A percentile compares a stretch with the other conserved stretches of the same genome.
Evolutionary conservation across 53 echinoderm and acorn worm species (phyloP).

Genomic region (Apostichopus leukothele): DNA sequence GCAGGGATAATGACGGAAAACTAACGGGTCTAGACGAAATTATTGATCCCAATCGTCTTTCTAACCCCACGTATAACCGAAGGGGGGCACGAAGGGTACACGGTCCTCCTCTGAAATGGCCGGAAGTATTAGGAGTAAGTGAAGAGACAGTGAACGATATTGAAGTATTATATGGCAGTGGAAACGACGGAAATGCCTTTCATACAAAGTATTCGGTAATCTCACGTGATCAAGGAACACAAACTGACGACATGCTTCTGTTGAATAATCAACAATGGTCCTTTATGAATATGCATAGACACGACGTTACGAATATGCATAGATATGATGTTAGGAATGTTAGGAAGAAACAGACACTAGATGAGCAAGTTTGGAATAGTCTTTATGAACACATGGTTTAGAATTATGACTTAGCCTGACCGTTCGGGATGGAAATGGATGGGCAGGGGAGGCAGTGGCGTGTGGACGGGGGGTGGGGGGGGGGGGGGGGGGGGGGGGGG

Average conservation of each 20-base stretch:
- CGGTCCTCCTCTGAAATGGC: background rate
- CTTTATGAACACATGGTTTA: slow-evolving; percentile 39
- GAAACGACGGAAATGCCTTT: background rate
- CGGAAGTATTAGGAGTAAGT: background rate
- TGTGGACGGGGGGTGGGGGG: too few species aligned
- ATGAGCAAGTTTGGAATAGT: slow-evolving; percentile 19
- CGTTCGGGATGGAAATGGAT: too few species aligned
- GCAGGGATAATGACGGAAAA: background rate
- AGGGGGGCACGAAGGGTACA: slow-evolving; percentile 18
- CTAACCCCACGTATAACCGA: background rate
- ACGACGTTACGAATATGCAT: background rate
- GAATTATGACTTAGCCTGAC: background rate
- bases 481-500: too few species aligned
- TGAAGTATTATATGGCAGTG: background rate
- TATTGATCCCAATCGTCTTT: background rate
- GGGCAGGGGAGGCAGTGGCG: too few species aligned
- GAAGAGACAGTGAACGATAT: background rate
- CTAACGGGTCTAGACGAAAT: background rate
- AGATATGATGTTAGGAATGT: too few species aligned
- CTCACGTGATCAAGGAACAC: background rate
- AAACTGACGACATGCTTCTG: background rate
- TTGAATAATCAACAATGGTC: background rate
- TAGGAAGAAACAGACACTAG: background rate
- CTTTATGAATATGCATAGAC: background rate
- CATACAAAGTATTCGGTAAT: background rate